Percentiles rank a stretch among this genome's conserved stretches.
Conservation (phyloP, 2,888 invertebrate species). For the Pristionchus maxplancki region DNA sequence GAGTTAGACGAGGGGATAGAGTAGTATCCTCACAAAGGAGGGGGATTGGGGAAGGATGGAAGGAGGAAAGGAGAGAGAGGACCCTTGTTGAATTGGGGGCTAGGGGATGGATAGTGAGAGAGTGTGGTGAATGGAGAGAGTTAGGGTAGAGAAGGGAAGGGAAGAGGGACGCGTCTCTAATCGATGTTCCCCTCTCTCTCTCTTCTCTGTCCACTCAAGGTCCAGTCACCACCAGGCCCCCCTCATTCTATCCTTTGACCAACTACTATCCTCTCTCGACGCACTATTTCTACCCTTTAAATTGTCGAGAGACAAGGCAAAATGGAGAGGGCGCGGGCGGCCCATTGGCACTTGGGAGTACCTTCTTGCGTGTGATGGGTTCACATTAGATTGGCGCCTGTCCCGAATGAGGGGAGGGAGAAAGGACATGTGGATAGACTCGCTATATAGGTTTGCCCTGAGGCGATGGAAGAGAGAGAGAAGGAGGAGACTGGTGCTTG, state of each 20-base stretch:
- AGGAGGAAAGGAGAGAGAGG: neutral
- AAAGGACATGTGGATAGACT: neutral
- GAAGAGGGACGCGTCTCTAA: constrained; percentile 48
- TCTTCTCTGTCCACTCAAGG: constrained; percentile 38
- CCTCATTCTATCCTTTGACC: constrained; percentile 26
- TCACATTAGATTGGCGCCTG: constrained; percentile 32
- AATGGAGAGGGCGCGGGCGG: neutral
- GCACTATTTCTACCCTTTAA: neutral
- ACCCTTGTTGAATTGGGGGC: constrained; percentile 37
- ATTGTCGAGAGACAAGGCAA: neutral
- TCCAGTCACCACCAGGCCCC: constrained; percentile 47
- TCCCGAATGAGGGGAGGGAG: neutral
- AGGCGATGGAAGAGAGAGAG: no score
- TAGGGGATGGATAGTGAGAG: constrained; percentile 38
- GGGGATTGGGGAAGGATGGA: neutral
- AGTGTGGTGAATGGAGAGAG: constrained; percentile 27
- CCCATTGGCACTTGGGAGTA: neutral
- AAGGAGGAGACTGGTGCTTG: neutral
- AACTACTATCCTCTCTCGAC: neutral
- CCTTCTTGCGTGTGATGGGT: constrained; percentile 36
- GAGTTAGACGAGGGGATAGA: constrained; percentile 39
- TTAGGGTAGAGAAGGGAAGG: neutral
- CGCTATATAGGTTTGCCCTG: constrained; percentile 25
- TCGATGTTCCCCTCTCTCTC: constrained; percentile 41
- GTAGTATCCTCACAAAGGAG: constrained; percentile 42